A percentile compares a stretch with the other conserved stretches of the same genome.
phyloP scores from a whole-genome alignment of 1,140 invertebrate genomes.

The Platorchestia sp. region DNA sequence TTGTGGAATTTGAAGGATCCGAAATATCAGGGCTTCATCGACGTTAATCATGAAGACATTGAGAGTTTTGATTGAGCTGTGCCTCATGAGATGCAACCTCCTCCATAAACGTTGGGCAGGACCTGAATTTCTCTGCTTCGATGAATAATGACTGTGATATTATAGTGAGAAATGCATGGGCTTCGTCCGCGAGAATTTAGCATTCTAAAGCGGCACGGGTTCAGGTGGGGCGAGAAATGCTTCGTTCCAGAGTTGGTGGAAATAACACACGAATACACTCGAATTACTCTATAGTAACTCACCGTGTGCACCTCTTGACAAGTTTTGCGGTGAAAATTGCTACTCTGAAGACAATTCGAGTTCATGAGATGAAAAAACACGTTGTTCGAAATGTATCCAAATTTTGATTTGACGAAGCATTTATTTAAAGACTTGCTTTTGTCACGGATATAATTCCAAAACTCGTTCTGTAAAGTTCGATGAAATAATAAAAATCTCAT shows the following conservation, averaged over 20 bases:
- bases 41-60: constrained; percentile 44
- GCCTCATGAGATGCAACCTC: background rate
- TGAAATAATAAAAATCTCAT: too few relatives aligned
- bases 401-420: too few relatives aligned
- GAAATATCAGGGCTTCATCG: constrained; percentile 6
- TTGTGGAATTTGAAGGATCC: constrained; percentile 10
- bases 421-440: too few relatives aligned
- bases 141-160: constrained; percentile 30
- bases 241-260: background rate
- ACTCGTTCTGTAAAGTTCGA: too few relatives aligned
- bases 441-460: too few relatives aligned
- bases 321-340: too few relatives aligned
- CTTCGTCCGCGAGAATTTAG: background rate
- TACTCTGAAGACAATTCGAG: too few relatives aligned
- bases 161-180: constrained; percentile 13
- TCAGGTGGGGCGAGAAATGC: background rate
- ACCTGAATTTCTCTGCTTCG: constrained; percentile 51
- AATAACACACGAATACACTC: background rate
- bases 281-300: background rate
- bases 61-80: constrained; percentile 53
- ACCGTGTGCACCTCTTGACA: too few relatives aligned
- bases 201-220: background rate
- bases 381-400: too few relatives aligned
- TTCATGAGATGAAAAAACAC: too few relatives aligned
- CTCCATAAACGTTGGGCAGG: constrained; percentile 27